phyloP scores from a whole-genome alignment of 2,888 invertebrate species.

The Cephus nigrinus region DNA sequence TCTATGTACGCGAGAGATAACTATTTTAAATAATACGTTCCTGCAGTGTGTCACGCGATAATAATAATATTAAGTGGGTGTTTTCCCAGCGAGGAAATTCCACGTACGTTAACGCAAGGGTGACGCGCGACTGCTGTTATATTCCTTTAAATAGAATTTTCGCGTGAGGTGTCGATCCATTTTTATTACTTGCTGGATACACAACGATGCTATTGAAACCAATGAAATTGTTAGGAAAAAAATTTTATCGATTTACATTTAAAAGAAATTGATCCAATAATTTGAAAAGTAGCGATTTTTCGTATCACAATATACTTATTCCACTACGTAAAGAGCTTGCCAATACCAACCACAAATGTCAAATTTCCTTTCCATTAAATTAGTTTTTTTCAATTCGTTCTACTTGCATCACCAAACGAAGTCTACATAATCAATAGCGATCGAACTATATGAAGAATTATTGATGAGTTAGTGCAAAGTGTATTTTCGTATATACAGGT shows the following conservation, averaged over 20 bases:
- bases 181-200: neutral
- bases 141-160: neutral
- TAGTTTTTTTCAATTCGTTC: no score
- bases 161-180: neutral
- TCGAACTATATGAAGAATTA: neutral
- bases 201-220: neutral
- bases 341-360: no score
- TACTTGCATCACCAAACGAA: neutral
- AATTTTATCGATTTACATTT: neutral
- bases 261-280: neutral
- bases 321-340: no score
- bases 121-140: neutral
- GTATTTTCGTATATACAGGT: neutral
- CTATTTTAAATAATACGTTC: constrained; percentile 27
- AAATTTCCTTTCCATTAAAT: no score
- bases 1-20: neutral
- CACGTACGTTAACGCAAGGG: neutral
- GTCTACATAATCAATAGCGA: neutral
- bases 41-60: constrained; percentile 17
- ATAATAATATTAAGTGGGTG: neutral
- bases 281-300: neutral
- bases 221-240: no score
- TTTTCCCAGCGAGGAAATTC: neutral
- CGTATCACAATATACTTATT: no score
- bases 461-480: neutral